A percentile compares a stretch with the other conserved stretches of the same genome.
Conservation (phyloP, 2,888 invertebrate species). For the Chloroclysta siterata region DNA sequence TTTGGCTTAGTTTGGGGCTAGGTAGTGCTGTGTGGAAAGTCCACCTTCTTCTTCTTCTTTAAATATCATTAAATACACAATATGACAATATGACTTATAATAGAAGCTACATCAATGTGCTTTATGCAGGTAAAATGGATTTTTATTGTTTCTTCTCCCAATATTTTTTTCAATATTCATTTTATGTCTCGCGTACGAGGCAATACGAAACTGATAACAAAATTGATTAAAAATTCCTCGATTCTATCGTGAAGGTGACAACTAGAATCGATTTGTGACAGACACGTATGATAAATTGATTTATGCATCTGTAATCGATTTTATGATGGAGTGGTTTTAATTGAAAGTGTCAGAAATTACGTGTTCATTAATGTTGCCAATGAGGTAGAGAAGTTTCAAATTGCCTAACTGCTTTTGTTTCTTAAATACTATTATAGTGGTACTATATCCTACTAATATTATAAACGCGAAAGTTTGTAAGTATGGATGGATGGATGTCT, state of each 20-base stretch:
- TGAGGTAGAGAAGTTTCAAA: neutral
- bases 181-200: conserved; percentile 22
- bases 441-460: too few species aligned
- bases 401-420: too few species aligned
- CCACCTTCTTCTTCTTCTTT: too few species aligned
- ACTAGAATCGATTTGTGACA: conserved; percentile 79
- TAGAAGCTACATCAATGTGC: too few species aligned
- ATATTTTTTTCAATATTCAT: conserved; percentile 16
- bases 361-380: conserved; percentile 35
- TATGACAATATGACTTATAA: too few species aligned
- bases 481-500: too few species aligned
- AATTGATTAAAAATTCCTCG: conserved; percentile 41
- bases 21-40: too few species aligned
- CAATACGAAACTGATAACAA: conserved; percentile 36
- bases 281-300: conserved; percentile 78
- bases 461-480: too few species aligned
- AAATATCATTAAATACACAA: too few species aligned
- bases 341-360: conserved; percentile 46
- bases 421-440: too few species aligned
- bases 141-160: conserved; percentile 4
- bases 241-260: conserved; percentile 70
- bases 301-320: conserved; percentile 68
- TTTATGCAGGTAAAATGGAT: too few species aligned
- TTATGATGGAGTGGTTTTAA: conserved; percentile 55
- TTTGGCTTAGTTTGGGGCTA: too few species aligned